Percentiles rank a stretch among this genome's conserved stretches.
phyloP scores from a whole-genome alignment of 2,797 vertebrate species.

The Oceanodroma leucorhoa region DNA sequence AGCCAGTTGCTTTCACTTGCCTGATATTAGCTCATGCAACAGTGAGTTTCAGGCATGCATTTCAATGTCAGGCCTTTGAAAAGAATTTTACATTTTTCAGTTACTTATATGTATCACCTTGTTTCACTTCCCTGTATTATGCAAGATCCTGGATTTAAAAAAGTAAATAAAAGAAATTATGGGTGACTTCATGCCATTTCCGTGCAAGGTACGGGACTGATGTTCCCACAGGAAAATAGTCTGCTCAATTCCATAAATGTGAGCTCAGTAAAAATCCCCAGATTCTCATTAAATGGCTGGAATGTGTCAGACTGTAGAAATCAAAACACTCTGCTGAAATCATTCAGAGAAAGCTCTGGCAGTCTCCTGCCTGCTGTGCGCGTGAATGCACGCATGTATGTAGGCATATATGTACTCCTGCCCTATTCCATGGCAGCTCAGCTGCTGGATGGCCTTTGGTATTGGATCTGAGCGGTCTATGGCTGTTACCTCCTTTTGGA shows the following conservation, averaged over 20 bases:
- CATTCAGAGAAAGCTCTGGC: neutral
- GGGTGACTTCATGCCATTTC: neutral
- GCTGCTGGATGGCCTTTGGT: neutral
- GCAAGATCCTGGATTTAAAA: neutral
- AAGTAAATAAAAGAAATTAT: constrained; percentile 30
- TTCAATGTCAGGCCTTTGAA: constrained; percentile 17
- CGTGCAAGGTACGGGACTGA: neutral
- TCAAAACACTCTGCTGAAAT: constrained; percentile 38
- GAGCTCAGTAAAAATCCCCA: constrained; percentile 12
- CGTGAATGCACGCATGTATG: neutral
- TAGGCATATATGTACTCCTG: neutral
- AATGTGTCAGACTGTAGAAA: constrained; percentile 39
- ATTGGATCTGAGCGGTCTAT: neutral
- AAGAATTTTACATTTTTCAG: constrained; percentile 13
- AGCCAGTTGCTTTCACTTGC: constrained; percentile 29
- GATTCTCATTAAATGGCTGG: constrained; percentile 50
- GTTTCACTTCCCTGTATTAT: neutral
- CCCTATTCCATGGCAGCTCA: neutral
- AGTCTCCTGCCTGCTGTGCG: neutral
- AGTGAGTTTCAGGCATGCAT: constrained; percentile 35
- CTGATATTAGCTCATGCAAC: constrained; percentile 40
- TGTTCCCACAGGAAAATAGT: constrained; percentile 23
- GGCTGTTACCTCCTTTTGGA: neutral
- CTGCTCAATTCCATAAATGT: constrained; percentile 1
- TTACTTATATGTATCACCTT: neutral